These are phyloP conservation scores for Eurytemora carolleeae DNA, from an alignment of 1,140 invertebrate species.

Conservation along the genomic window DNA sequence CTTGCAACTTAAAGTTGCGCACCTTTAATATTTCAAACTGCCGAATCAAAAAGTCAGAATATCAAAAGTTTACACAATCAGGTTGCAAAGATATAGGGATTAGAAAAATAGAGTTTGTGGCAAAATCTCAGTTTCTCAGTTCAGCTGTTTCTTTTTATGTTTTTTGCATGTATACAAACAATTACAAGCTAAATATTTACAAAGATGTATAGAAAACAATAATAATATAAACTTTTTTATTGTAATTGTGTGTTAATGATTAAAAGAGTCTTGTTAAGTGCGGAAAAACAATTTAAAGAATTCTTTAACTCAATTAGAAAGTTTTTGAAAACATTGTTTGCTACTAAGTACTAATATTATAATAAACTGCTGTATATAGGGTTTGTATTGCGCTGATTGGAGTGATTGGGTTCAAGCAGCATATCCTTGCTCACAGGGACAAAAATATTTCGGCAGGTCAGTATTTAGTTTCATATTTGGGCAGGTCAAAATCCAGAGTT, in stretches of 20 bases:
- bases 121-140: no score
- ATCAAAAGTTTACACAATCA: no score
- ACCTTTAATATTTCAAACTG: no score
- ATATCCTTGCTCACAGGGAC: background rate
- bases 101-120: no score
- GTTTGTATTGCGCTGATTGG: background rate
- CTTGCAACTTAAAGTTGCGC: no score
- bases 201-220: background rate
- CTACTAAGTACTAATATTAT: background rate
- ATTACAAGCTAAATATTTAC: background rate
- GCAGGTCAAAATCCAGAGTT: no score
- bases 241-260: background rate
- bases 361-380: background rate
- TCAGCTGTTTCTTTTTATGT: no score
- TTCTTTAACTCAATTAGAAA: background rate
- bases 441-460: background rate
- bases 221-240: background rate
- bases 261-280: background rate
- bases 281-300: background rate
- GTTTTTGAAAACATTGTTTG: background rate
- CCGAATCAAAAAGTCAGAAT: no score
- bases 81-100: no score
- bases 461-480: no score
- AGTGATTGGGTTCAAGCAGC: background rate
- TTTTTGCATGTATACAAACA: no score